Conservation (phyloP, 1,140 invertebrate species). For the Drosophila pallidifrons region DNA sequence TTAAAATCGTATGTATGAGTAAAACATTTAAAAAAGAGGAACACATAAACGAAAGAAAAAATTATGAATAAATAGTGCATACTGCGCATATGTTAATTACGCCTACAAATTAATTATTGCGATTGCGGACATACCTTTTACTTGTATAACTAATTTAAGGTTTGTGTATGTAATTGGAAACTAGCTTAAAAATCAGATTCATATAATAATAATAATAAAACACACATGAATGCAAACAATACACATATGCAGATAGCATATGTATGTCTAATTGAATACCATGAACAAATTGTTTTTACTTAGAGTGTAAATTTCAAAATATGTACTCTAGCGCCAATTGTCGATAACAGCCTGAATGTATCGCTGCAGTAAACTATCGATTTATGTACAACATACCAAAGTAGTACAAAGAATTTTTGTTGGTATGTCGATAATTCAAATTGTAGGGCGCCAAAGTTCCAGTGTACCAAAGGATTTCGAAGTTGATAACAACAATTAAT, state of each 20-base stretch:
- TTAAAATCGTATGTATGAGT: slow-evolving; percentile 22
- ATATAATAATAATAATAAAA: slow-evolving; percentile 35
- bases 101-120: slow-evolving; percentile 48
- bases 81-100: slow-evolving; percentile 48
- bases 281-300: neutral
- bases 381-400: neutral
- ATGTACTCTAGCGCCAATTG: neutral
- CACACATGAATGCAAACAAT: slow-evolving; percentile 34
- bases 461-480: no score
- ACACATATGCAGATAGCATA: slow-evolving; percentile 17
- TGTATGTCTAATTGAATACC: slow-evolving; percentile 37
- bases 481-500: no score
- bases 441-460: no score
- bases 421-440: no score
- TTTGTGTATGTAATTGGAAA: slow-evolving; percentile 55
- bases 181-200: slow-evolving; percentile 47
- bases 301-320: neutral
- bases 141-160: slow-evolving; percentile 51
- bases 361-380: neutral
- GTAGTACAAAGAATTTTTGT: no score
- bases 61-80: slow-evolving; percentile 25
- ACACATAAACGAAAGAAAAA: neutral
- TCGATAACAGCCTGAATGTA: neutral
- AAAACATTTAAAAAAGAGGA: slow-evolving; percentile 1
- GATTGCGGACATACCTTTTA: slow-evolving; percentile 51